Evolutionary conservation across 2,797 vertebrate genomes (phyloP).

Genomic region (Lemur catta): DNA sequence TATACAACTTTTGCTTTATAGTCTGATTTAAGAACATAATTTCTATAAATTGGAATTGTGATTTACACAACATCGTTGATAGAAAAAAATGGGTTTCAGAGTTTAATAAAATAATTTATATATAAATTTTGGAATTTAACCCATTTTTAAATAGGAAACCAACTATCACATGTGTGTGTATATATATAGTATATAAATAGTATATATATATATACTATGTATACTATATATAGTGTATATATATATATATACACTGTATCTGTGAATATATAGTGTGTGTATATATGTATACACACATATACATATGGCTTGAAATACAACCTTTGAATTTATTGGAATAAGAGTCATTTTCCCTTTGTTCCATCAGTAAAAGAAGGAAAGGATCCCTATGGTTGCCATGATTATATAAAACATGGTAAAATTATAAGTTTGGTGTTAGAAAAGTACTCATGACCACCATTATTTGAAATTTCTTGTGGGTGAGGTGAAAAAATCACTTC

Average conservation of each 20-base stretch:
- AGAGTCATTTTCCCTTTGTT: not conserved
- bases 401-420: not conserved
- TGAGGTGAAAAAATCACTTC: slow-evolving; percentile 21
- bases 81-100: not conserved
- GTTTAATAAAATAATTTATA: slow-evolving; percentile 5
- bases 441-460: not conserved
- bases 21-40: not conserved
- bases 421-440: not conserved
- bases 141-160: not conserved
- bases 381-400: not conserved
- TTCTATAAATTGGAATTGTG: not conserved
- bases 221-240: not conserved
- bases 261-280: not conserved
- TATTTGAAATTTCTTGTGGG: slow-evolving; percentile 45
- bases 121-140: not conserved
- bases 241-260: too few species aligned
- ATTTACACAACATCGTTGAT: not conserved
- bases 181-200: not conserved
- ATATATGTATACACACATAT: too few species aligned
- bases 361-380: not conserved
- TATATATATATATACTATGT: not conserved
- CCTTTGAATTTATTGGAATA: not conserved
- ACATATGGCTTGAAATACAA: not conserved
- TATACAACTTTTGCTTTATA: not conserved
- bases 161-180: not conserved